Conservation (phyloP, 2,888 invertebrate genomes). For the Cerastis rubricosa region DNA sequence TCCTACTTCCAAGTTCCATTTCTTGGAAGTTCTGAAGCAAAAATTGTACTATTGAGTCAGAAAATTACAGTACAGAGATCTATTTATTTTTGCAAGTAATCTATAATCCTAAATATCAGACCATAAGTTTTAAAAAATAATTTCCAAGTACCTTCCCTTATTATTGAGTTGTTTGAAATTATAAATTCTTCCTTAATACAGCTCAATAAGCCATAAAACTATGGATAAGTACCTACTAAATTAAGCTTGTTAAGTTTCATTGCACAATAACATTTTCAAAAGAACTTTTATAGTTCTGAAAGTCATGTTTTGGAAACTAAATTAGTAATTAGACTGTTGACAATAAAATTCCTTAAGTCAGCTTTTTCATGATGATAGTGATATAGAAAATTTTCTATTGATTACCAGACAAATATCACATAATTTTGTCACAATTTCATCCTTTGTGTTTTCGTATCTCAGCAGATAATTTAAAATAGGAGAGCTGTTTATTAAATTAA, state of each 20-base stretch:
- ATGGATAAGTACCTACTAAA: too few species aligned
- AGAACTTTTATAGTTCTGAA: background rate
- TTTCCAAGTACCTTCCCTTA: background rate
- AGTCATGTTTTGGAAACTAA: background rate
- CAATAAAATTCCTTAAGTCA: background rate
- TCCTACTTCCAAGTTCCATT: conserved; percentile 39
- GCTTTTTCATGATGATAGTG: background rate
- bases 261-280: background rate
- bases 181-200: background rate
- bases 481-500: background rate
- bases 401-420: background rate
- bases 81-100: background rate
- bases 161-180: background rate
- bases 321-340: background rate
- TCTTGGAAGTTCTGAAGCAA: conserved; percentile 10
- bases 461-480: background rate
- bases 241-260: background rate
- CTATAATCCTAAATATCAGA: background rate
- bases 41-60: background rate
- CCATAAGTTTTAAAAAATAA: background rate
- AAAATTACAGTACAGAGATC: background rate
- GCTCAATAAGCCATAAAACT: background rate
- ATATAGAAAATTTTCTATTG: background rate
- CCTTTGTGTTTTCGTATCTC: background rate
- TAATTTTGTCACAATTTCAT: background rate